These are phyloP conservation scores for Myzus persicae DNA, from an alignment of 1,140 invertebrate species.

Conservation along the genomic window DNA sequence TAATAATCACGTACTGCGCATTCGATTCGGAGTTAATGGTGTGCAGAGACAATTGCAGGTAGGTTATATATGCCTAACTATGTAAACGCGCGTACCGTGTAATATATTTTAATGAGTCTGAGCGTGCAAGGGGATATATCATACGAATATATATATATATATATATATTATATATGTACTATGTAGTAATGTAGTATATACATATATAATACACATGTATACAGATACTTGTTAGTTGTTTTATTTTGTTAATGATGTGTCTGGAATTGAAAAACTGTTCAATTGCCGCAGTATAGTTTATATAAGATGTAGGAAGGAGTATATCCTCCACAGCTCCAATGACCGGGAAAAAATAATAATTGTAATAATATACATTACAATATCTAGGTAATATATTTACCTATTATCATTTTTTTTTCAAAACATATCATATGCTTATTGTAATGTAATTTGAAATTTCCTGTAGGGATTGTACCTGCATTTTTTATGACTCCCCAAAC, in stretches of 20 bases:
- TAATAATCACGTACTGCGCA: neutral
- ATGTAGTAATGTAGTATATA: too few species aligned
- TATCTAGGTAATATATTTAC: neutral
- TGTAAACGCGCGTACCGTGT: neutral
- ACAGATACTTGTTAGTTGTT: neutral
- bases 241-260: neutral
- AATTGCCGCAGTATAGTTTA: neutral
- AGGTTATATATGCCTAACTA: neutral
- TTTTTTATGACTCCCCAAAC: neutral
- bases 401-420: neutral
- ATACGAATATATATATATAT: neutral
- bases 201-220: neutral
- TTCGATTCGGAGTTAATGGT: conserved; percentile 8
- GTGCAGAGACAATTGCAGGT: neutral
- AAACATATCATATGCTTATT: neutral
- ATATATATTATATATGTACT: too few species aligned
- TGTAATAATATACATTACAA: neutral
- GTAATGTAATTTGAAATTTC: neutral
- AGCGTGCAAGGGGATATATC: neutral
- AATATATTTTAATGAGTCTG: conserved; percentile 9
- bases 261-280: neutral
- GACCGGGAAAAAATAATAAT: neutral
- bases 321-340: neutral
- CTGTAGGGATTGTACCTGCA: neutral
- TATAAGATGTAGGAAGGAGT: too few species aligned